These are phyloP conservation scores for Rhyacichthys aspro DNA, from an alignment of 2,797 vertebrate species.

Conservation along the genomic window DNA sequence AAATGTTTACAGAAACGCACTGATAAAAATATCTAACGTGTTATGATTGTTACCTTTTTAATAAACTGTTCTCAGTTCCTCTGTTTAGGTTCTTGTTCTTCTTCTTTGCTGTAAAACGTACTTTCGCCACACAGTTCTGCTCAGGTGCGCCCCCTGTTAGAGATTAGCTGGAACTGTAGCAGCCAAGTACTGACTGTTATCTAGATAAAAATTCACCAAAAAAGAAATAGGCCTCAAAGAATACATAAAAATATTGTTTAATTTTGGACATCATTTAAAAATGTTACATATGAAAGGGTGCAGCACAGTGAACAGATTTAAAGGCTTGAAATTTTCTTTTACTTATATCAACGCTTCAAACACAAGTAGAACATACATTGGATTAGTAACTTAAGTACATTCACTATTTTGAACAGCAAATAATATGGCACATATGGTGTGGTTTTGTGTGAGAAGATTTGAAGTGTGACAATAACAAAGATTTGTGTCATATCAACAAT, in stretches of 20 bases:
- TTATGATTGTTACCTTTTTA: background rate
- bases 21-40: background rate
- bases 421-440: slow-evolving; percentile 19
- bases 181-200: no score
- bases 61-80: background rate
- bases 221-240: slow-evolving; percentile 11
- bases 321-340: slow-evolving; percentile 15
- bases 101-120: background rate
- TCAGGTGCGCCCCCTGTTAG: slow-evolving; percentile 1
- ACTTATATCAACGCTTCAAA: slow-evolving; percentile 12
- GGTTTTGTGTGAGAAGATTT: slow-evolving; percentile 13
- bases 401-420: slow-evolving; percentile 19
- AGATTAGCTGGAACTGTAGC: background rate
- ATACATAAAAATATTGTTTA: slow-evolving; percentile 73
- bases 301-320: slow-evolving; percentile 34
- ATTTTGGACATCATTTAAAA: slow-evolving; percentile 71
- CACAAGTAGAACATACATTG: slow-evolving; percentile 12
- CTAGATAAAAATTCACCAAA: no score
- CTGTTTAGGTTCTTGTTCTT: background rate
- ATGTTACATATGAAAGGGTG: slow-evolving; percentile 55
- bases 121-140: background rate
- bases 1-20: background rate
- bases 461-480: background rate
- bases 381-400: slow-evolving; percentile 16
- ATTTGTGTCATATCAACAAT: no score